Base-by-base conservation (phyloP, 1,140 invertebrate genomes). In the Sogatella furcifera region DNA sequence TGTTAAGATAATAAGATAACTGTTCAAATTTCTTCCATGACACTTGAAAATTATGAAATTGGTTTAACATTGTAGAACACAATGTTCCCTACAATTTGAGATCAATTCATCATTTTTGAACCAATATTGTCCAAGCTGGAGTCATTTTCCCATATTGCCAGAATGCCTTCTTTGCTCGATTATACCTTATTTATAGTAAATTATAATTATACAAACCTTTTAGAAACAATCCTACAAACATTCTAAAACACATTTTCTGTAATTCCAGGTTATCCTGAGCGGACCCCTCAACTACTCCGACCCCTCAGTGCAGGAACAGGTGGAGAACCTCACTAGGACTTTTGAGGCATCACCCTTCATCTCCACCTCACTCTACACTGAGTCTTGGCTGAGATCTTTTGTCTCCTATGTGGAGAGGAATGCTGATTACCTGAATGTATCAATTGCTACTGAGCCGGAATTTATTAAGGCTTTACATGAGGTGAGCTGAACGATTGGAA, bases 371-470 rank as follows among this genome's bases (percentile, higher is more conserved):
- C 70, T 89, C 0, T 93, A 92, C 68, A 92, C 92, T 0, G 91
- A 95, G 72, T 95, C 90, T 0, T 97, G 94, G 94, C 71, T 97
- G 1, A 77, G 92, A 58, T 85, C 84, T 34, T 97, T 93, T 68
- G 73, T 92, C 0, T 82, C 81, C 34, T 95, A 93, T 69, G 78
- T 88, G 0, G 80, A 82, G 6, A 76, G 83, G 61, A 90, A 88
- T 67, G 78, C 84, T 60, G 86, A 89, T 41, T 86, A 84, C 68
- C 71, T 88, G 5, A 88, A 89, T 65, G 77, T 84, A 0, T 84
- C 87, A 3, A 84, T 93, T 15, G 79, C 84, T 10, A 82, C 80
- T 15, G 85, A 90, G 74, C 71, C 77, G 41, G 77, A 77, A 21
- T 96, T 95, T 69, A 83, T 92, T 21, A 75, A 82, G 14, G 81